These are phyloP conservation scores for Pandion haliaetus DNA, from an alignment of 2,113 vertebrate genomes.

Conservation along the genomic window DNA sequence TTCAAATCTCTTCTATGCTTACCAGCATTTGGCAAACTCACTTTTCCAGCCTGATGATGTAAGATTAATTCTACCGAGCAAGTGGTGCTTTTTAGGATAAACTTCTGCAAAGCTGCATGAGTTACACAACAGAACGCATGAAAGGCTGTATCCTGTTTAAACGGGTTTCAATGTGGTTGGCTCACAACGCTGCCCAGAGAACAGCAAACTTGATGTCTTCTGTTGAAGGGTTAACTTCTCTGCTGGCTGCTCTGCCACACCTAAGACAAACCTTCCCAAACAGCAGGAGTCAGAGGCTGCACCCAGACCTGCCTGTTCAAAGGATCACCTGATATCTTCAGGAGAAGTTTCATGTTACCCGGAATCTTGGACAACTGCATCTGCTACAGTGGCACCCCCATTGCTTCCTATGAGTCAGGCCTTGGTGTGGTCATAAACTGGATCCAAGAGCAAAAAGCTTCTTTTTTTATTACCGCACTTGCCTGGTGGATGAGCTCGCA, in stretches of 20 bases:
- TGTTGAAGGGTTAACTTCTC: neutral
- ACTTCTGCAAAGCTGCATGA: neutral
- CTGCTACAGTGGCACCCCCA: neutral
- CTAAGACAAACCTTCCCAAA: neutral
- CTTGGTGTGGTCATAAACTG: neutral
- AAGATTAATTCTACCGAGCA: slow-evolving; percentile 9
- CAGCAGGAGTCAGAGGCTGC: neutral
- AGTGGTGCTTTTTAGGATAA: slow-evolving; percentile 22
- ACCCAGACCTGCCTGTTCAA: neutral
- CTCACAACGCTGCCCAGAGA: neutral
- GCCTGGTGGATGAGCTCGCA: neutral
- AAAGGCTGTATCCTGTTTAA: neutral
- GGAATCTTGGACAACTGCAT: neutral
- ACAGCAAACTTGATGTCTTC: neutral
- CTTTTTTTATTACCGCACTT: neutral
- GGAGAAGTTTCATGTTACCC: neutral
- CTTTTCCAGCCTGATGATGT: neutral
- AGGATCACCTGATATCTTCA: neutral
- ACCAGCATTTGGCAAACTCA: neutral
- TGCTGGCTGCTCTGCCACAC: neutral
- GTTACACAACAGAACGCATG: neutral
- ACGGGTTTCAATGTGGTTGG: neutral
- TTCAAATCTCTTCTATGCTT: neutral
- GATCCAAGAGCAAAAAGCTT: neutral
- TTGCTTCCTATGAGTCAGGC: neutral